phyloP scores from a whole-genome alignment of 2,113 vertebrate species.

The Seriola dumerili region DNA sequence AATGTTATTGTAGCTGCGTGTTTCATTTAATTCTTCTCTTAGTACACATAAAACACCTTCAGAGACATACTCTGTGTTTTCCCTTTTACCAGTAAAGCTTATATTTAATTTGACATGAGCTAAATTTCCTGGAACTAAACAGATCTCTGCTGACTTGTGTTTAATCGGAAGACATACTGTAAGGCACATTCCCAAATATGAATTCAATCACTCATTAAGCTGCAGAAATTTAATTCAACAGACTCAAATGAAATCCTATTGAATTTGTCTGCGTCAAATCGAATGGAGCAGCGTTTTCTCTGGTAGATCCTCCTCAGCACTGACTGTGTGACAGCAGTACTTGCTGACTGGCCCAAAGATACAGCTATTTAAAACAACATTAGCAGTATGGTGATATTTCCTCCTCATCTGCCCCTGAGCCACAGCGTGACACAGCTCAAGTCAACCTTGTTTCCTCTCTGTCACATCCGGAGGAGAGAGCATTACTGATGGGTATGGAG shows the following conservation, averaged over 20 bases:
- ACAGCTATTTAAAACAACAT: conserved; percentile 69
- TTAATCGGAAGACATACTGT: conserved; percentile 27
- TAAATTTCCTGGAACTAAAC: conserved; percentile 35
- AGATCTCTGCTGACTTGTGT: conserved; percentile 38
- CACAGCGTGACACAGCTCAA: conserved; percentile 55
- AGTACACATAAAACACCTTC: not conserved
- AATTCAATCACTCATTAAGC: conserved; percentile 59
- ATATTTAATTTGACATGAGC: conserved; percentile 10
- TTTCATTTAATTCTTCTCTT: not conserved
- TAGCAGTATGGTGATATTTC: conserved; percentile 65
- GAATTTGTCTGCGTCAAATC: conserved; percentile 54
- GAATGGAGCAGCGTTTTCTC: conserved; percentile 25
- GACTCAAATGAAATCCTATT: conserved; percentile 53
- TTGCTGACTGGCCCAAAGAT: conserved; percentile 49
- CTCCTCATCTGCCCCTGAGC: conserved; percentile 54
- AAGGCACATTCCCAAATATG: conserved; percentile 42
- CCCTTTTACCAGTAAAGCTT: conserved; percentile 12
- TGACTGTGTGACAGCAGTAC: conserved; percentile 21
- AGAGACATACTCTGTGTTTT: not conserved
- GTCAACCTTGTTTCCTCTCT: conserved; percentile 65
- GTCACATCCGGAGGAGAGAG: conserved; percentile 54
- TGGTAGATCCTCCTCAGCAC: conserved; percentile 34
- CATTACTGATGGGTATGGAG: conserved; percentile 60
- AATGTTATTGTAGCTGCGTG: not conserved
- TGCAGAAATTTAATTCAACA: conserved; percentile 48